These are phyloP conservation scores for Melanotaenia trifasciata DNA, from an alignment of 2,797 vertebrate genomes.

Conservation along the genomic window DNA sequence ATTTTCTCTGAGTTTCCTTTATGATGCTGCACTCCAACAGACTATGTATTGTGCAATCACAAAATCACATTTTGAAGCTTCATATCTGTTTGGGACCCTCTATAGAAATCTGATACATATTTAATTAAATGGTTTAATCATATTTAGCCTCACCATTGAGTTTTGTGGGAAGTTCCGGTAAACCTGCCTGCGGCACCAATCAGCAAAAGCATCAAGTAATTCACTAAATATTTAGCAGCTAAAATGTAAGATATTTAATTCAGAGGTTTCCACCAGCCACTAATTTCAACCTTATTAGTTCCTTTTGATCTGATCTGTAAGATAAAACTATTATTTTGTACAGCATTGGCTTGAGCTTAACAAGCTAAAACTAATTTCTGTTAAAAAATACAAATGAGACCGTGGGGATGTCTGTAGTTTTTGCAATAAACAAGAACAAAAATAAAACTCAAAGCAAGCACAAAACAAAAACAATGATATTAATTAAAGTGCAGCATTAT, in stretches of 20 bases:
- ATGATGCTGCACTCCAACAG: background rate
- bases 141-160: background rate
- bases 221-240: background rate
- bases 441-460: too few species aligned
- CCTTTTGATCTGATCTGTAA: background rate
- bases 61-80: background rate
- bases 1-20: background rate
- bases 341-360: background rate
- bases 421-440: too few species aligned
- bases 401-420: background rate
- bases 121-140: background rate
- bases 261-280: background rate
- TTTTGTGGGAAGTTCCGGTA: background rate
- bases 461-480: too few species aligned
- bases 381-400: background rate
- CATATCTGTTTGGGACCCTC: background rate
- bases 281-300: background rate
- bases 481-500: background rate
- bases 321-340: too few species aligned
- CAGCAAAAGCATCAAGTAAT: background rate
- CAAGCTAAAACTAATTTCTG: background rate
- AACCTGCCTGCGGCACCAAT: background rate
- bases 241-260: background rate
- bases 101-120: background rate
- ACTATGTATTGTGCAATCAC: background rate